A percentile compares a stretch with the other conserved stretches of the same genome.
These are phyloP conservation scores for Saturnia pavonia DNA, from an alignment of 2,888 invertebrate genomes.

Conservation along the genomic window DNA sequence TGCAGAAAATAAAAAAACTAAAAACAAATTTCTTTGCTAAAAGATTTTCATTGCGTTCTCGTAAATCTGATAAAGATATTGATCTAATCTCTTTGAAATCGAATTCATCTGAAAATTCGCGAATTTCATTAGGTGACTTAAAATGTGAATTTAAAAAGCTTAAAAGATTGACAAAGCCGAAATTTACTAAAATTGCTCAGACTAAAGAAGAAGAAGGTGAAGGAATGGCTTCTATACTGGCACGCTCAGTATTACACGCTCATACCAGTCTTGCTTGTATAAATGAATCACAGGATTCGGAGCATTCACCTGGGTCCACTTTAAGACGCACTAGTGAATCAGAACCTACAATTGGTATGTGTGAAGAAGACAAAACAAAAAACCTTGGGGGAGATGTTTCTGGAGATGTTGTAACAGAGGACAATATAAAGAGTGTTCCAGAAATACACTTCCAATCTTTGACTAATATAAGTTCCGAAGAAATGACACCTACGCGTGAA, in stretches of 20 bases:
- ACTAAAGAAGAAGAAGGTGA: conserved; percentile 75
- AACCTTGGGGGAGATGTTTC: conserved; percentile 27
- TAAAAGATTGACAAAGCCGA: conserved; percentile 67
- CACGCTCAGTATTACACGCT: conserved; percentile 83
- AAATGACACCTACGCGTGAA: conserved; percentile 36
- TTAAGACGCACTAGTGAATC: conserved; percentile 69
- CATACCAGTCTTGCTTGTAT: conserved; percentile 82
- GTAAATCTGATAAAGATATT: conserved; percentile 76
- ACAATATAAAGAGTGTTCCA: conserved; percentile 43
- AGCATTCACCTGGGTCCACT: conserved; percentile 67
- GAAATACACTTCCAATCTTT: conserved; percentile 67
- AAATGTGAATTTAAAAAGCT: conserved; percentile 71
- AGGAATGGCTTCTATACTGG: conserved; percentile 85
- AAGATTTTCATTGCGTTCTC: conserved; percentile 82
- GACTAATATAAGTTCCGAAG: conserved; percentile 59
- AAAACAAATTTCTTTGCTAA: conserved; percentile 83
- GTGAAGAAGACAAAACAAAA: conserved; percentile 52
- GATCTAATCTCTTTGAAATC: conserved; percentile 79
- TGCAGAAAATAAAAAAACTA: conserved; percentile 82
- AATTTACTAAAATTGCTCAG: conserved; percentile 56
- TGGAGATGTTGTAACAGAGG: conserved; percentile 30
- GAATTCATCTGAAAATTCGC: conserved; percentile 74
- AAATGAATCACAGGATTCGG: conserved; percentile 78
- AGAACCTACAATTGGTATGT: conserved; percentile 56
- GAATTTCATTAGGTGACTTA: conserved; percentile 68